Base-by-base conservation (phyloP, 2,888 invertebrate genomes). In the Buathra laborator region DNA sequence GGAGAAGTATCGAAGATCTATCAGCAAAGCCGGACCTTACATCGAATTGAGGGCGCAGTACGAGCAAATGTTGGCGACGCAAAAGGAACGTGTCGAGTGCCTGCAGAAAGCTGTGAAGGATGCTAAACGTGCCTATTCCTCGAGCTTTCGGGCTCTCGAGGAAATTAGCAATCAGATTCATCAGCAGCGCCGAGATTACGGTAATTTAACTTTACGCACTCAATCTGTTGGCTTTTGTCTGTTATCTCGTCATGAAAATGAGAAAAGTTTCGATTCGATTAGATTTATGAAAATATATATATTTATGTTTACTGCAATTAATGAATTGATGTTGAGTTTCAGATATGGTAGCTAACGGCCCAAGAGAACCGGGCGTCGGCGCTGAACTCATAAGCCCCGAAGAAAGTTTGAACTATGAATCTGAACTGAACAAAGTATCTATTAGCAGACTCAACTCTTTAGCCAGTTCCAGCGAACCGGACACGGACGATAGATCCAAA, bases 161-260 rank as follows among this genome's bases (percentile, higher is more conserved):
- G 96, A 96, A 88, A 99, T 99, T 85, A 98, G 98, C 9, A 98
- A 98, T 94, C 98, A 98, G 92, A 98, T 98, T 87, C 98, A 98
- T 93, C 94, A 94, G 92, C 96, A 96, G 91, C 95, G 97, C 10
- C 94, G 95, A 74, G 96, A 96, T 70, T 95, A 95, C 94, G 95
- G 89, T 93, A 94, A 1, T 93, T 94, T 43, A 16, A 19, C 19
- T 0, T 53, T 10, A 2, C 16, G 9, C 5, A 37, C 37, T 7
- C 6, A 37, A 37, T 9, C 37, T 37, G 37, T 37, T 37, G 9
- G 0, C 37, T 37, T 37, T 37, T 37, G 37, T 37, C 19, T 19
- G 37, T 37, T 37, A 37, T 9, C 37, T 37, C 37, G 7, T 0
- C 9, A 7, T 37, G 6, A 9, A 37, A 37, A 37, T 37, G 6